These are phyloP conservation scores for Steromphala cineraria DNA, from an alignment of 2,888 invertebrate genomes.

Conservation along the genomic window DNA sequence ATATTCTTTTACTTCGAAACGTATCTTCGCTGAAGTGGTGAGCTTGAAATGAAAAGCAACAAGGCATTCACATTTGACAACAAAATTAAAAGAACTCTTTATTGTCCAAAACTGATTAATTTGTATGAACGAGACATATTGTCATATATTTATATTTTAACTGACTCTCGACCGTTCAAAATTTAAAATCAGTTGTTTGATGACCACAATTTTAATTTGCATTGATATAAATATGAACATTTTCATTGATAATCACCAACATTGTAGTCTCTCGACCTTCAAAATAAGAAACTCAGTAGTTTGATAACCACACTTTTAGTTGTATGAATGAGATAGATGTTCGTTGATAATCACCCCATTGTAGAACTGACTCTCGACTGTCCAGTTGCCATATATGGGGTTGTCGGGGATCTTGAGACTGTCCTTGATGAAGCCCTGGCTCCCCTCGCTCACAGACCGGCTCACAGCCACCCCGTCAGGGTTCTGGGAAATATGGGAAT, in stretches of 20 bases:
- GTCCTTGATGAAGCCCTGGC: conserved; percentile 37
- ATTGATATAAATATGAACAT: too few species aligned
- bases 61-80: not conserved
- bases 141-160: too few species aligned
- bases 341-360: conserved; percentile 43
- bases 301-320: too few species aligned
- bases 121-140: too few species aligned
- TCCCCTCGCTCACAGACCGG: conserved; percentile 26
- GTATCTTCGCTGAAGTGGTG: conserved; percentile 39
- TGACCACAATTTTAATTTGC: too few species aligned
- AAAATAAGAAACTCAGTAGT: too few species aligned
- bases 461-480: conserved; percentile 44
- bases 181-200: too few species aligned
- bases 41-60: conserved; percentile 40
- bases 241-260: too few species aligned
- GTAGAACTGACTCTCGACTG: conserved; percentile 43
- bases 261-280: too few species aligned
- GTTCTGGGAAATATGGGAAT: conserved; percentile 41
- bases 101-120: not conserved
- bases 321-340: too few species aligned
- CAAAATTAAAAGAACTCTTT: too few species aligned
- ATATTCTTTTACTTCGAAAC: conserved; percentile 58
- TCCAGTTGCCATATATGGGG: conserved; percentile 53
- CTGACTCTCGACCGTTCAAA: too few species aligned
- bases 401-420: conserved; percentile 47